Evolutionary conservation across 2,888 invertebrate genomes (phyloP), one percentile per base, ranked within the genome.

Genomic region (Diadromus collaris): DNA sequence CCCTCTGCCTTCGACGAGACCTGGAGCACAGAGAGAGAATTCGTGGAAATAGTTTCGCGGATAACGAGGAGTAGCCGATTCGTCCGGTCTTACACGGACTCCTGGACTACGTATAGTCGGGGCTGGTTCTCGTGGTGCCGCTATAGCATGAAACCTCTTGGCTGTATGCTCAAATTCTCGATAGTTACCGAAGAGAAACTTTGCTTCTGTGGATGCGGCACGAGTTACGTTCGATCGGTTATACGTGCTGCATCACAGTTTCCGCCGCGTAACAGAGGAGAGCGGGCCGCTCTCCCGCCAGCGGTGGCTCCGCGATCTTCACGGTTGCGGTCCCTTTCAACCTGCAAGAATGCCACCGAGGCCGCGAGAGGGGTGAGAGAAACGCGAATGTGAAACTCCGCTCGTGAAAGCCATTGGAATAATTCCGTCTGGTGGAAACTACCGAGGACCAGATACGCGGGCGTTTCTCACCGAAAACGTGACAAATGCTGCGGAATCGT

Each of bases 21-120:
- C 7, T 5, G 32, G 32, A 34, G 13, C 16, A n/a, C n/a, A n/a
- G 82, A 75, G 29, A 29, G 27, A 29, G 82, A 78, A 76, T 81
- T 78, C 72, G 65, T 21, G 61, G 76, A 83, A 83, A 81, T 80
- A 83, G 81, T 80, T 83, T 80, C 70, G 58, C 54, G 76, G 82
- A 76, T 80, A 81, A 80, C 81, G 74, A 77, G 79, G 73, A 56
- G 69, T 76, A 65, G 60, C 32, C 79, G 79, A n/a, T 44, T 72
- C 60, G 56, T 75, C 51, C 65, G 56, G 61, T 75, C 71, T 79
- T 63, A 56, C 63, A 51, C 29, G n/a, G 16, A 71, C 65, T 68
- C 51, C 13, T 27, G 16, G n/a, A 46, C n/a, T 29, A n/a, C n/a
- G 16, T n/a, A 34, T 19, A n/a, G 56, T 54, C n/a, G 34, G 24